phyloP scores from a whole-genome alignment of 2,113 vertebrate species.

The Prochilodus magdalenae region DNA sequence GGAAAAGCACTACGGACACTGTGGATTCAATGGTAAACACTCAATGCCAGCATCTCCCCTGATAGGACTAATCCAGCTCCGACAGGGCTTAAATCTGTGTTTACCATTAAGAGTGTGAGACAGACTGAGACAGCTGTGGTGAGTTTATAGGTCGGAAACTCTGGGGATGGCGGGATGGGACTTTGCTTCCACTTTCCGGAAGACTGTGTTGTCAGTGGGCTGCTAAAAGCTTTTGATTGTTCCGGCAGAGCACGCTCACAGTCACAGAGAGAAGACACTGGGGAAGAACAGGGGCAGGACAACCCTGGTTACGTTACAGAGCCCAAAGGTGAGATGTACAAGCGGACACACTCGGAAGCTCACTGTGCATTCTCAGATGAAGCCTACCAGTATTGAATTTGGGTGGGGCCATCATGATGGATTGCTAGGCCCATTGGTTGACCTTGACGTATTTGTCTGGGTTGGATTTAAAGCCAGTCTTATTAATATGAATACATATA shows the following conservation, averaged over 20 bases:
- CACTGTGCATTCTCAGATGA: neutral
- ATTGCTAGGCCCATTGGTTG: too few relatives aligned
- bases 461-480: too few relatives aligned
- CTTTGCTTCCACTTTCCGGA: neutral
- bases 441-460: too few relatives aligned
- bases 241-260: conserved; percentile 62
- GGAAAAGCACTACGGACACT: too few relatives aligned
- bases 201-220: conserved; percentile 1
- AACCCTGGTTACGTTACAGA: conserved; percentile 64
- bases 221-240: conserved; percentile 31
- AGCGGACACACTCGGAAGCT: conserved; percentile 6
- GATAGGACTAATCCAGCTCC: too few relatives aligned
- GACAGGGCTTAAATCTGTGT: neutral
- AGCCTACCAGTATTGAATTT: neutral
- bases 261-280: conserved; percentile 49
- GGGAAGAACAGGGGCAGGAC: conserved; percentile 44
- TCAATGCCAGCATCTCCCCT: too few relatives aligned
- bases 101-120: neutral
- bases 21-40: too few relatives aligned
- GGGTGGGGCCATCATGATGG: too few relatives aligned
- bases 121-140: neutral
- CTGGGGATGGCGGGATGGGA: neutral
- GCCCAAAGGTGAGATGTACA: conserved; percentile 58
- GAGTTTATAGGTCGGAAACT: neutral
- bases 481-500: too few relatives aligned